Evolutionary conservation across 2,113 vertebrate species (phyloP).

Genomic region (Epinephelus fuscoguttatus): DNA sequence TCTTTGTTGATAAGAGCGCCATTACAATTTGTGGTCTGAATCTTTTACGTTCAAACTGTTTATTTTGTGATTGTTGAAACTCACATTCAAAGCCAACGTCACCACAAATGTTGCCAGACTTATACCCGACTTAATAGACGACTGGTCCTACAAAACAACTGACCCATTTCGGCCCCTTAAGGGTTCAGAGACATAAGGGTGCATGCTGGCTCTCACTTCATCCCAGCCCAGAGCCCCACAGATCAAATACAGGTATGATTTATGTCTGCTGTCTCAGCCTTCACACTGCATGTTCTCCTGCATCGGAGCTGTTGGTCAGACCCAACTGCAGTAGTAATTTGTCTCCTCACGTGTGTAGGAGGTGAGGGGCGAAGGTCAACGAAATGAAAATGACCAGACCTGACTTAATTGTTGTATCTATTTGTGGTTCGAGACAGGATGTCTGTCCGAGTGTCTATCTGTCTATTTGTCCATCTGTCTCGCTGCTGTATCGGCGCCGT

Average conservation of each 20-base stretch:
- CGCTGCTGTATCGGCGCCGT: conserved; percentile 52
- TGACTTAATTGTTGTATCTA: conserved; percentile 81
- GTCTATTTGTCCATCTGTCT: conserved; percentile 76
- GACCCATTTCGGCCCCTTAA: conserved; percentile 54
- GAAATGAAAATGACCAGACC: conserved; percentile 83
- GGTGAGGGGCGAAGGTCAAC: conserved; percentile 69
- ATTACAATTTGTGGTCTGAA: not conserved
- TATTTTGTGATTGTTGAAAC: not conserved
- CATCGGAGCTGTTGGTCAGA: conserved; percentile 69
- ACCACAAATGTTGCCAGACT: conserved; percentile 28
- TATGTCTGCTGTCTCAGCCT: conserved; percentile 89
- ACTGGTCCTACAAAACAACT: conserved; percentile 53
- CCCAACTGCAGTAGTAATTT: conserved; percentile 75
- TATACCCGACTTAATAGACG: conserved; percentile 26
- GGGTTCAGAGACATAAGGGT: conserved; percentile 55
- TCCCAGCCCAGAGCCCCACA: conserved; percentile 86
- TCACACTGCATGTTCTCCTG: conserved; percentile 77
- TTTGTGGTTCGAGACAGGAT: conserved; percentile 77
- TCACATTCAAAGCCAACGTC: not conserved
- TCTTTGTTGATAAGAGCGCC: not conserved
- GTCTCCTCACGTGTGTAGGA: conserved; percentile 78
- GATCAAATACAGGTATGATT: conserved; percentile 97
- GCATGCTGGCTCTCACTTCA: conserved; percentile 62
- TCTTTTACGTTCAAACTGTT: not conserved
- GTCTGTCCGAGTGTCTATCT: conserved; percentile 74